Conservation (phyloP, 2,888 invertebrate genomes). For the Trichopoda pennipes region DNA sequence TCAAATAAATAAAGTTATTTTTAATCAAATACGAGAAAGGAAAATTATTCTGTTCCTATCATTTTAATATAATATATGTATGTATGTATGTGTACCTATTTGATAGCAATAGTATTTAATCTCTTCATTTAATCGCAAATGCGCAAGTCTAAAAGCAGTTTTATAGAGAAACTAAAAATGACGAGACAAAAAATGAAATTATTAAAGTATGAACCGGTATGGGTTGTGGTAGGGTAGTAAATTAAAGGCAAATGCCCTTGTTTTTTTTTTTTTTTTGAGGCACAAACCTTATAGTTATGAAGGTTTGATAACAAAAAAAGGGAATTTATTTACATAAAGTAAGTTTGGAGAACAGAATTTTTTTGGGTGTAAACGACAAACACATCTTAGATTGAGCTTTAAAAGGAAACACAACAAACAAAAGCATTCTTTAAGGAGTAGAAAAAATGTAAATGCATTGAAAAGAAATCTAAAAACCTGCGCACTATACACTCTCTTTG, state of each 20-base stretch:
- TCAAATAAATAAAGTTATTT: not conserved
- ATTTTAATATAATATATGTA: not conserved
- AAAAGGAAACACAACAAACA: not conserved
- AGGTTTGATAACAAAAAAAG: not conserved
- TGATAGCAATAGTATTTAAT: constrained; percentile 5
- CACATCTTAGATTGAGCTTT: not conserved
- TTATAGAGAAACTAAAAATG: not conserved
- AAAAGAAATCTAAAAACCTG: constrained; percentile 1
- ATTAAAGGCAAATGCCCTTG: not conserved
- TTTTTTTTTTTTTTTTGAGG: no score
- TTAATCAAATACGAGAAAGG: not conserved
- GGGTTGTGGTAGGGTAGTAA: constrained; percentile 56
- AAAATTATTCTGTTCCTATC: not conserved
- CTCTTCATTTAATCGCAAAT: constrained; percentile 27
- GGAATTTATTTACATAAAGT: no score
- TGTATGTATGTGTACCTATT: not conserved
- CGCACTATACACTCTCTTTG: constrained; percentile 26
- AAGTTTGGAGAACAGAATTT: no score
- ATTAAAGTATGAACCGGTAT: constrained; percentile 8
- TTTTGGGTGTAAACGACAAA: constrained; percentile 51
- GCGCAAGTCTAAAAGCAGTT: constrained; percentile 51
- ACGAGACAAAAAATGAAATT: constrained; percentile 1
- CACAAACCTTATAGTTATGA: no score
- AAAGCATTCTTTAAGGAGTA: constrained; percentile 60
- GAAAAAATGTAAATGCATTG: constrained; percentile 42